A percentile compares a stretch with the other conserved stretches of the same genome.
Evolutionary conservation across 2,797 vertebrate species (phyloP).

Genomic region (Diglossa cyanea): DNA sequence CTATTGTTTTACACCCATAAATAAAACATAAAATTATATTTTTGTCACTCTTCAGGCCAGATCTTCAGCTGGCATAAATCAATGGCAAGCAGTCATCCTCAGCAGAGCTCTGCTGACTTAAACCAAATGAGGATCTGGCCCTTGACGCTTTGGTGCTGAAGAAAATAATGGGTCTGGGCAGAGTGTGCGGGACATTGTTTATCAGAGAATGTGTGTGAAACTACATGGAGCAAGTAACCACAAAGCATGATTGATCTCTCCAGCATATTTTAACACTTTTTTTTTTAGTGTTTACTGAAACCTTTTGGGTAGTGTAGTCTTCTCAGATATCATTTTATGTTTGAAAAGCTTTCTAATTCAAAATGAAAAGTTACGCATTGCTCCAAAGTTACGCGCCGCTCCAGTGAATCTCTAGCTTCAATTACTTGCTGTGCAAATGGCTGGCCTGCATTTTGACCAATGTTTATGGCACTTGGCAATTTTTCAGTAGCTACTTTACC

Average conservation of each 20-base stretch:
- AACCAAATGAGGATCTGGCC: conserved; percentile 61
- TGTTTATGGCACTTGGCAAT: conserved; percentile 82
- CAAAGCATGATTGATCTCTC: conserved; percentile 69
- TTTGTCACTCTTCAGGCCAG: conserved; percentile 74
- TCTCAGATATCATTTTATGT: conserved; percentile 74
- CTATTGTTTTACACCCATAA: conserved; percentile 76
- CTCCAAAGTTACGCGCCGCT: conserved; percentile 67
- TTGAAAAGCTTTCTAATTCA: conserved; percentile 79
- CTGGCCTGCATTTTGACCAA: conserved; percentile 78
- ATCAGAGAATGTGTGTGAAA: conserved; percentile 66
- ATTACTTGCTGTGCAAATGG: conserved; percentile 77
- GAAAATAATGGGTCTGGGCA: conserved; percentile 74
- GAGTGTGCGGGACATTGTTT: conserved; percentile 73
- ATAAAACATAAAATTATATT: conserved; percentile 79
- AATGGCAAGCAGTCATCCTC: conserved; percentile 60
- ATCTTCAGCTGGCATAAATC: conserved; percentile 67
- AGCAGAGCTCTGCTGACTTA: conserved; percentile 53
- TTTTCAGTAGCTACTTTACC: conserved; percentile 81
- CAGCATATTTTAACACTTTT: conserved; percentile 73
- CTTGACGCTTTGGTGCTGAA: conserved; percentile 60
- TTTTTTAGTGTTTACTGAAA: conserved; percentile 68
- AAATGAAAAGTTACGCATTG: conserved; percentile 73
- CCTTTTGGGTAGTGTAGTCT: conserved; percentile 74
- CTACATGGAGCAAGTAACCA: conserved; percentile 64
- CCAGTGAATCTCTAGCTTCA: conserved; percentile 71